Evolutionary conservation across 1,140 invertebrate species (phyloP).

Genomic region (Ceratitis capitata): DNA sequence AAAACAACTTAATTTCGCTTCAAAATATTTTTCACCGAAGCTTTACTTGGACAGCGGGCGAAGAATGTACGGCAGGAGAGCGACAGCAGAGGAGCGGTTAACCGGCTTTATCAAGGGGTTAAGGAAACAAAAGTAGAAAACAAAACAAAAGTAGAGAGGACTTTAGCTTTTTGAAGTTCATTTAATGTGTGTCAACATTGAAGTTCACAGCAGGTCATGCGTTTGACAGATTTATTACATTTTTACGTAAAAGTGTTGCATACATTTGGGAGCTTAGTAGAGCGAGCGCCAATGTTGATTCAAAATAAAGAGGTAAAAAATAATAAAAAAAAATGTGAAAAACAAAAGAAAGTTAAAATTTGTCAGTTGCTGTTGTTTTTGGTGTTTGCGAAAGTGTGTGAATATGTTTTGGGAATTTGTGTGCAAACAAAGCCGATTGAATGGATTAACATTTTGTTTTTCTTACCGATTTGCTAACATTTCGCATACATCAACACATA

Average conservation of each 20-base stretch:
- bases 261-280: conserved; percentile 18
- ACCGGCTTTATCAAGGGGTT: too few species aligned
- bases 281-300: background rate
- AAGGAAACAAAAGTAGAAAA: too few species aligned
- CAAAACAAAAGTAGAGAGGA: too few species aligned
- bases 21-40: background rate
- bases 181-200: conserved; percentile 29
- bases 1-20: conserved; percentile 10
- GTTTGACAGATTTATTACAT: conserved; percentile 37
- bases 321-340: background rate
- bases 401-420: background rate
- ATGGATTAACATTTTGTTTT: conserved; percentile 12
- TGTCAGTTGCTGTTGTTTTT: background rate
- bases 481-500: background rate
- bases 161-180: conserved; percentile 16
- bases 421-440: conserved; percentile 20
- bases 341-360: background rate
- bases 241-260: conserved; percentile 28
- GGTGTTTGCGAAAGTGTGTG: background rate
- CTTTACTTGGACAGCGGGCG: background rate
- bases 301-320: background rate
- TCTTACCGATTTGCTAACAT: background rate
- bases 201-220: conserved; percentile 24
- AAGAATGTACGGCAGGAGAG: too few species aligned
- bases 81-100: too few species aligned